These are phyloP conservation scores for Pemphigus obesinymphae DNA, from an alignment of 1,140 invertebrate genomes.

Conservation along the genomic window DNA sequence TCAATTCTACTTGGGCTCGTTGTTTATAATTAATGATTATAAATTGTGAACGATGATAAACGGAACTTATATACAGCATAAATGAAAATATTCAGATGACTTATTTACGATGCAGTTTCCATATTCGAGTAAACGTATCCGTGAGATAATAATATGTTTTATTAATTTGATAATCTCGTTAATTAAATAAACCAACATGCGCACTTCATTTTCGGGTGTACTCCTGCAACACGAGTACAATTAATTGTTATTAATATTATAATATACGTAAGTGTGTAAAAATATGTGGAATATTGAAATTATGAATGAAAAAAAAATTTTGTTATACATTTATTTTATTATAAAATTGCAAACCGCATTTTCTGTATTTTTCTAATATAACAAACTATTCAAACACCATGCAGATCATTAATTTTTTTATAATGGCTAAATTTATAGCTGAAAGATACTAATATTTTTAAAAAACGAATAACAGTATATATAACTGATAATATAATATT, in stretches of 20 bases:
- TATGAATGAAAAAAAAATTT: no score
- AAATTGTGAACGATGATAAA: neutral
- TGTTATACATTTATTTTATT: no score
- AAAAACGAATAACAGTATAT: no score
- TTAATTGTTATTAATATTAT: neutral
- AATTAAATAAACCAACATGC: neutral
- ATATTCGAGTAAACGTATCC: neutral
- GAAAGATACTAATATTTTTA: no score
- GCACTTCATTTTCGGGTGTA: neutral
- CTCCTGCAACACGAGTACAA: neutral
- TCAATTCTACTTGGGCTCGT: neutral
- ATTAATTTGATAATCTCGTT: neutral
- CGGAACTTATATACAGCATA: neutral
- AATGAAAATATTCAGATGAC: neutral
- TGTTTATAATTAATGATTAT: slow-evolving; percentile 20
- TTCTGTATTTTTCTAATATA: no score
- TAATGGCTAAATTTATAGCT: no score
- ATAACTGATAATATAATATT: no score
- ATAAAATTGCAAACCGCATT: no score
- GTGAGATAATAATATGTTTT: neutral
- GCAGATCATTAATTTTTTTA: no score
- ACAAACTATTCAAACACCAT: no score
- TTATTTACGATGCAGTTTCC: neutral
- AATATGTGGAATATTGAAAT: neutral
- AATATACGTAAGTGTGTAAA: neutral